Base-by-base conservation (phyloP, 2,888 invertebrate genomes). In the Chorisops tibialis region DNA sequence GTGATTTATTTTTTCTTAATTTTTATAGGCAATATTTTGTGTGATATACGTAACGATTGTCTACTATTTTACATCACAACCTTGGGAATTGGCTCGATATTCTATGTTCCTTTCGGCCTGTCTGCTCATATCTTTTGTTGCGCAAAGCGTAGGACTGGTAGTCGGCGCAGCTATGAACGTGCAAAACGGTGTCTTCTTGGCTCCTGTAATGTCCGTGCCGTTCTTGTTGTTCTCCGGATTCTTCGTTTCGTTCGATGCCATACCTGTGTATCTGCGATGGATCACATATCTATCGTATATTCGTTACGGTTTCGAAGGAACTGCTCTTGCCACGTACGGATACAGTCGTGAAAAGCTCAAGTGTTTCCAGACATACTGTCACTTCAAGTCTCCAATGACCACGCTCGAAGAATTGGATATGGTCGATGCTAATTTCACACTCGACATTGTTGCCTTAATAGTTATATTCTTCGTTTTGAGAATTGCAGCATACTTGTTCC, bases 121-220 rank as follows among this genome's bases (percentile, higher is more conserved):
- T 71, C 83, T 94, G 49, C 83, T 95, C 72, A 94, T 96, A 67
- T 91, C 95, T 0, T 92, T 96, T 73, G 96, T 96, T 58, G 96
- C 96, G 24, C 96, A 97, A 80, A 94, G 95, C 69, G 90, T 96
- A 6, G 96, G 96, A 2, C 82, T 97, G 3, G 91, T 96, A 0
- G 95, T 97, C 5, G 96, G 96, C 6, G 96, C 96, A 43, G 96
- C 94, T 5, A 95, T 95, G 87, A 93, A 92, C 71, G 92, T 94
- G 11, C 90, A 96, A 87, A 95, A 95, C 74, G 96, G 96, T 24
- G 96, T 96, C 58, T 97, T 96, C 81, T 81, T 97, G 70, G 96
- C 96, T 6, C 96, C 96, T 0, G 94, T 96, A 47, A 95, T 95
- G 91, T 93, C 93, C 1, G 96, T 96, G 48, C 96, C 96, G 37